phyloP scores from a whole-genome alignment of 2,113 vertebrate species.

The Megaptera novaeangliae region DNA sequence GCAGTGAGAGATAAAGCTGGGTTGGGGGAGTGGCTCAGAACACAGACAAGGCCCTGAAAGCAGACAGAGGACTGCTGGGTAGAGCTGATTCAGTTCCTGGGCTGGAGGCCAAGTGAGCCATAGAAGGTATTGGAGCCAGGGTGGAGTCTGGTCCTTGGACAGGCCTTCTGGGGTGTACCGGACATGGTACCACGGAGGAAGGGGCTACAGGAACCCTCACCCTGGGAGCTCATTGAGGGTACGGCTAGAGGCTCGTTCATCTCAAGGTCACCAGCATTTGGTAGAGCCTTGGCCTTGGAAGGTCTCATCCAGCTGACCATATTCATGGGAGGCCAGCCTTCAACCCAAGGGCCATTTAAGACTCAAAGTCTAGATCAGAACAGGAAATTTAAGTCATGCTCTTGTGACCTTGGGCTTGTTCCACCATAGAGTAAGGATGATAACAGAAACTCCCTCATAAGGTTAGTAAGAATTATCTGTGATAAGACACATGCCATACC shows the following conservation, averaged over 20 bases:
- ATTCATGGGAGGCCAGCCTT: background rate
- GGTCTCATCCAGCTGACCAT: background rate
- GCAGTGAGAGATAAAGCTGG: background rate
- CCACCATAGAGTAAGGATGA: too few species aligned
- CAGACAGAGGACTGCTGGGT: background rate
- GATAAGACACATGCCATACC: background rate
- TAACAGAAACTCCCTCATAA: background rate
- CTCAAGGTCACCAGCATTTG: background rate
- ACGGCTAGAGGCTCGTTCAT: background rate
- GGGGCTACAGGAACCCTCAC: background rate
- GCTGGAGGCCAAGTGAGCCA: background rate
- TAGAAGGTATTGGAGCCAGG: background rate
- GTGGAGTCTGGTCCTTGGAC: background rate
- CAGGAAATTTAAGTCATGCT: background rate
- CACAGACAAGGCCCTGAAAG: background rate
- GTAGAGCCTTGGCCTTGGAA: background rate
- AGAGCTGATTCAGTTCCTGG: background rate
- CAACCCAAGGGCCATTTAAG: background rate
- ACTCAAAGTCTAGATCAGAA: background rate
- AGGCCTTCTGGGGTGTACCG: background rate
- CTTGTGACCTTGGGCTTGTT: background rate
- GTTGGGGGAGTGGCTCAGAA: background rate
- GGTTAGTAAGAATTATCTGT: background rate
- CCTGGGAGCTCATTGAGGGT: background rate
- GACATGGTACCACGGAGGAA: background rate